phyloP scores from a whole-genome alignment of 2,888 invertebrate genomes.

The Ferdinandea cuprea region DNA sequence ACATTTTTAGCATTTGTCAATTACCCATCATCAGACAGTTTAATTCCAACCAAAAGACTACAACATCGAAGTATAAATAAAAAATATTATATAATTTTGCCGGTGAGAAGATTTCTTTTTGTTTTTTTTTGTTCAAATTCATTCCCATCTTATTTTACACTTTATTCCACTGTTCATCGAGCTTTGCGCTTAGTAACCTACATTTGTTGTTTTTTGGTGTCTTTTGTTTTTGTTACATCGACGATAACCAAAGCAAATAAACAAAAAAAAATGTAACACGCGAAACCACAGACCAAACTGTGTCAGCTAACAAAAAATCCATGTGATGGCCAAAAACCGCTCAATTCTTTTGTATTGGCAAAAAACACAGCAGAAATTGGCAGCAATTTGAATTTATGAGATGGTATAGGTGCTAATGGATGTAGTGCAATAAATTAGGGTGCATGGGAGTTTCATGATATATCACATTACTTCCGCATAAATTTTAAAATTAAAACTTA shows the following conservation, averaged over 20 bases:
- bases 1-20: conserved; percentile 15
- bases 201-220: conserved; percentile 1
- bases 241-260: neutral
- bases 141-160: no score
- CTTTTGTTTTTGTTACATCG: conserved; percentile 8
- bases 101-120: no score
- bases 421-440: neutral
- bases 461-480: conserved; percentile 10
- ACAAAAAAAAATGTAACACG: conserved; percentile 11
- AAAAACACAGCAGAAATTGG: neutral
- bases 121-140: no score
- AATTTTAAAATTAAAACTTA: neutral
- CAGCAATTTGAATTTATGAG: conserved; percentile 12
- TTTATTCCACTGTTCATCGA: no score
- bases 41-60: conserved; percentile 19
- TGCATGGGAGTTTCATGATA: neutral
- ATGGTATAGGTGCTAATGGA: neutral
- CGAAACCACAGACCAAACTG: conserved; percentile 13
- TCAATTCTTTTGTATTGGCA: neutral
- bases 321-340: conserved; percentile 3
- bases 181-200: conserved; percentile 20
- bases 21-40: conserved; percentile 2
- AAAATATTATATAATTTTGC: conserved; percentile 21
- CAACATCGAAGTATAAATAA: neutral
- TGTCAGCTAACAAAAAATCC: no score